phyloP scores from a whole-genome alignment of 2,797 vertebrate species.

The Martes flavigula region DNA sequence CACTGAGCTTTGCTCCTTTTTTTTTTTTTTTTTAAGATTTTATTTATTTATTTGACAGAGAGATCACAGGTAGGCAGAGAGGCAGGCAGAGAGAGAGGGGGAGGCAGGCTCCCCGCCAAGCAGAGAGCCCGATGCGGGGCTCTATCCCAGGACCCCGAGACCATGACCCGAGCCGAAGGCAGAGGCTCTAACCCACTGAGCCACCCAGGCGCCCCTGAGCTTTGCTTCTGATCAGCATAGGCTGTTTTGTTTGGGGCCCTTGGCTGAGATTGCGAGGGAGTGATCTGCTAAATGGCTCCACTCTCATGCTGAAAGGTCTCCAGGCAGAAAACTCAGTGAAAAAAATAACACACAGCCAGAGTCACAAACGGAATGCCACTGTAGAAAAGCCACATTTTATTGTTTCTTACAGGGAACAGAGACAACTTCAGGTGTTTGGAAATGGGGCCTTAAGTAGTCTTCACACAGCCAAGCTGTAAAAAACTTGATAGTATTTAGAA shows the following conservation, averaged over 20 bases:
- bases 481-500: not conserved
- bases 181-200: too few species aligned
- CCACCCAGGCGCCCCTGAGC: not conserved
- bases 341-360: not conserved
- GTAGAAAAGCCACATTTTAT: conserved; percentile 18
- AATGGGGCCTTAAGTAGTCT: not conserved
- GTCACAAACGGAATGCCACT: not conserved
- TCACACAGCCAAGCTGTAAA: not conserved
- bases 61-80: too few species aligned
- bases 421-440: conserved; percentile 6
- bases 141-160: too few species aligned
- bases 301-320: not conserved
- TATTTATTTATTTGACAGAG: too few species aligned
- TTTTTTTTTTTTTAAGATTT: too few species aligned
- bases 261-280: not conserved
- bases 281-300: not conserved
- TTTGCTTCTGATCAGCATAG: not conserved
- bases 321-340: not conserved
- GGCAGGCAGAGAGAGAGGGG: too few species aligned
- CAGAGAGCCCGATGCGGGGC: too few species aligned
- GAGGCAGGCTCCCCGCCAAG: too few species aligned
- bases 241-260: not conserved
- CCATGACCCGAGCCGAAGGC: too few species aligned
- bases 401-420: not conserved
- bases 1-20: not conserved